Base-by-base conservation (phyloP, 1,140 invertebrate species). In the Polypedilum pembai region DNA sequence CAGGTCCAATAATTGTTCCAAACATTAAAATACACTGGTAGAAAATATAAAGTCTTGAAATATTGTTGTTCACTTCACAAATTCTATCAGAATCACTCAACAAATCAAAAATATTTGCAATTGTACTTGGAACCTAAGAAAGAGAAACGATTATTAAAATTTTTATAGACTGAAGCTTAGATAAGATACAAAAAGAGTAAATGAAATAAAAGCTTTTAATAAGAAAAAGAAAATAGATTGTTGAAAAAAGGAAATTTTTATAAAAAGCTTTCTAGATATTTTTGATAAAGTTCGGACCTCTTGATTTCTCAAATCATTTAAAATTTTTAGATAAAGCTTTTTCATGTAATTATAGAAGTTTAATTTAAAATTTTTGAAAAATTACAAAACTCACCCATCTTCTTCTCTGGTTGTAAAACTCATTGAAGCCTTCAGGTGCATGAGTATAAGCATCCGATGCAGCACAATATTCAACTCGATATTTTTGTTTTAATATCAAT, bases 391-490 rank as follows among this genome's bases (percentile, higher is more conserved):
- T 33, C 24, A 33, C 93, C 94, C 93, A 95, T 63, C 93, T 87
- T 65, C 94, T 85, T 73, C 93, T 85, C 80, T 95, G 93, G 80
- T 93, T 93, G 81, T 92, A 95, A 82, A 95, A 95, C 79, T 95
- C 93, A 74, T 88, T 89, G 78, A 95, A 95, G 56, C 90, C 88
- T 85, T 96, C 94, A 1, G 92, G 92, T 74, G 90, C 90, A 79
- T 96, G 94, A 5, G 95, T 97, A 78, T 94, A 93, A 18, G 95
- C 94, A 80, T 97, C 95, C 63, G 92, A 91, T 24, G 94, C 95
- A 66, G 95, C 94, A 75, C 91, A 94, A 81, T 97, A 97, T 83
- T 96, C 94, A 1, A 88, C 93, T 66, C 93, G 87, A 76, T 94
- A 95, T 7, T 94, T 94, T 83, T 92, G 86, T 82, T 95, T 93